phyloP scores from a whole-genome alignment of 1,140 invertebrate species.

The Cataglyphis hispanica region DNA sequence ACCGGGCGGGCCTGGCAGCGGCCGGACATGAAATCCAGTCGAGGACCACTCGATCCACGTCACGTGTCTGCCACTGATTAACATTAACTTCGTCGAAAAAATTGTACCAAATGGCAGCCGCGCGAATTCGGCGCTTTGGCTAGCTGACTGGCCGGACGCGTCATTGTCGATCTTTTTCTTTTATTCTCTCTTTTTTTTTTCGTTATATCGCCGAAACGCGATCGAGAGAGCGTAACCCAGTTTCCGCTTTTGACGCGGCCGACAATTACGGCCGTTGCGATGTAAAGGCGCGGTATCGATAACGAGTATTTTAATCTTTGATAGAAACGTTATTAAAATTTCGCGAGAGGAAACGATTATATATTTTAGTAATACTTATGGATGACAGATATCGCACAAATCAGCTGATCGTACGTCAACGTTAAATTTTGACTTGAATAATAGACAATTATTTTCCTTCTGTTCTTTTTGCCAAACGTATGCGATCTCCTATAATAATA shows the following conservation, averaged over 20 bases:
- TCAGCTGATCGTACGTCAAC: neutral
- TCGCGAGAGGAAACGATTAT: neutral
- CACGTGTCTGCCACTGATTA: constrained; percentile 76
- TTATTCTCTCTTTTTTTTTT: constrained; percentile 15
- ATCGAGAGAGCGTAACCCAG: constrained; percentile 57
- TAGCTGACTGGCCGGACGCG: constrained; percentile 9
- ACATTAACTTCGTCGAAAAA: constrained; percentile 76
- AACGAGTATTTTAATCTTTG: neutral
- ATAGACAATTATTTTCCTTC: too few species aligned
- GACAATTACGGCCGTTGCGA: constrained; percentile 12
- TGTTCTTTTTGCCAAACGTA: neutral
- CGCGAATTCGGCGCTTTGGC: constrained; percentile 35
- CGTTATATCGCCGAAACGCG: constrained; percentile 22
- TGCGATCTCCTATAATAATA: neutral
- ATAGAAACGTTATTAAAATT: neutral
- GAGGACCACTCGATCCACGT: constrained; percentile 72
- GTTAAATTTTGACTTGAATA: too few species aligned
- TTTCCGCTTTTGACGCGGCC: constrained; percentile 39
- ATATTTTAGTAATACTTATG: too few species aligned
- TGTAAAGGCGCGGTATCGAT: neutral
- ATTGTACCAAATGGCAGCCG: constrained; percentile 73
- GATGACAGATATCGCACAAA: too few species aligned
- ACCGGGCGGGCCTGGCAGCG: constrained; percentile 68
- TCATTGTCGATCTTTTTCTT: constrained; percentile 23
- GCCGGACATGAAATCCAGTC: constrained; percentile 74